Percentiles rank a stretch among this genome's conserved stretches.
Evolutionary conservation across 2,888 invertebrate genomes (phyloP).

Genomic region (Eristalinus aeneus): DNA sequence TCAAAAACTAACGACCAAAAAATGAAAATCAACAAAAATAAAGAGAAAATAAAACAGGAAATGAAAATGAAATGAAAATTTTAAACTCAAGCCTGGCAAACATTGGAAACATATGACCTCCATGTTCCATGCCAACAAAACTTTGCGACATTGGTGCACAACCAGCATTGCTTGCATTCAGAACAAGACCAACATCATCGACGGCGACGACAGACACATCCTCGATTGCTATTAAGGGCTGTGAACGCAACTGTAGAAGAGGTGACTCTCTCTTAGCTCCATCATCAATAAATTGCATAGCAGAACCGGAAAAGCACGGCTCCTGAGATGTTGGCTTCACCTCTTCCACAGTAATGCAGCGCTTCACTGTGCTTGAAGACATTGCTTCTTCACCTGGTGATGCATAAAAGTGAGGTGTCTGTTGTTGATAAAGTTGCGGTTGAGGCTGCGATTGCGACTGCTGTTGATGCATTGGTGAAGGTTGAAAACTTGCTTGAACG

Average conservation of each 20-base stretch:
- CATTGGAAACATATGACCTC: slow-evolving; percentile 67
- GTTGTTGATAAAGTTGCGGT: slow-evolving; percentile 71
- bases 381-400: slow-evolving; percentile 70
- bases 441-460: slow-evolving; percentile 72
- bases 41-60: slow-evolving; percentile 33
- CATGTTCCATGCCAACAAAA: slow-evolving; percentile 67
- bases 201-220: slow-evolving; percentile 66
- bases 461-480: slow-evolving; percentile 69
- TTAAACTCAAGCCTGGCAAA: slow-evolving; percentile 60
- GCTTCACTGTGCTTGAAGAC: slow-evolving; percentile 42
- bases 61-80: slow-evolving; percentile 27
- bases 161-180: slow-evolving; percentile 68
- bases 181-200: slow-evolving; percentile 68
- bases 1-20: slow-evolving; percentile 14
- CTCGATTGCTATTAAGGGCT: slow-evolving; percentile 64
- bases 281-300: slow-evolving; percentile 38
- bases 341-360: slow-evolving; percentile 67
- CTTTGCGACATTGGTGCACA: slow-evolving; percentile 67
- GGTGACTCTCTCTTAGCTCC: slow-evolving; percentile 52
- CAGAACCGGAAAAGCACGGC: slow-evolving; percentile 9
- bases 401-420: slow-evolving; percentile 71
- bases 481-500: slow-evolving; percentile 53
- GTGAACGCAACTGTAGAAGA: slow-evolving; percentile 67
- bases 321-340: slow-evolving; percentile 44
- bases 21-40: slow-evolving; percentile 13